Evolutionary conservation across 2,888 invertebrate species (phyloP).

Genomic region (Microchrysa polita): DNA sequence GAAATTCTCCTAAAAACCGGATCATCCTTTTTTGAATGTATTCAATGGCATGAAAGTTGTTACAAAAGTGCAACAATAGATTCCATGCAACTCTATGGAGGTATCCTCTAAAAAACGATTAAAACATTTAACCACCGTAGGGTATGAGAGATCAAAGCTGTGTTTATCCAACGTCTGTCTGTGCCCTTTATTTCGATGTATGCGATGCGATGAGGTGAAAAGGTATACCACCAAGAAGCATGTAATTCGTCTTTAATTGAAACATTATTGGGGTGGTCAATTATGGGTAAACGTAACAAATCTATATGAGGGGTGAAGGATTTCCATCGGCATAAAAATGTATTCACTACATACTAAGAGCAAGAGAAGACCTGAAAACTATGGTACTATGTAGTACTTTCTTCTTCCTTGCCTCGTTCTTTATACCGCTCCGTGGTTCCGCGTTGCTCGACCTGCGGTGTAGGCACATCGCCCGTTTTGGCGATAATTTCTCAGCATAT

Average conservation of each 20-base stretch:
- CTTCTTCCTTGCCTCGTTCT: too few relatives aligned
- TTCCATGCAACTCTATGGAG: slow-evolving; percentile 3
- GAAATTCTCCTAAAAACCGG: slow-evolving; percentile 49
- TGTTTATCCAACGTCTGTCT: slow-evolving; percentile 44
- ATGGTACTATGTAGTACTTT: too few relatives aligned
- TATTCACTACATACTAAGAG: too few relatives aligned
- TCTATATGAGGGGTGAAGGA: not conserved
- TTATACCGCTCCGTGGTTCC: too few relatives aligned
- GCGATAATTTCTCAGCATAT: too few relatives aligned
- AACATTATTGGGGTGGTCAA: slow-evolving; percentile 47
- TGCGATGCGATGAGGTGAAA: slow-evolving; percentile 35
- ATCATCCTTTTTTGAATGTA: slow-evolving; percentile 48
- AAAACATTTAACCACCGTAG: slow-evolving; percentile 46
- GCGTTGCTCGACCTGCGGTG: too few relatives aligned
- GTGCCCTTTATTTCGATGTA: slow-evolving; percentile 16
- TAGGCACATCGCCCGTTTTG: too few relatives aligned
- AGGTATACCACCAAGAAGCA: slow-evolving; percentile 49
- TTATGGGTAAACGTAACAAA: not conserved
- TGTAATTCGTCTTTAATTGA: slow-evolving; percentile 50
- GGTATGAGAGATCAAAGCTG: slow-evolving; percentile 48
- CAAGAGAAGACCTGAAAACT: too few relatives aligned
- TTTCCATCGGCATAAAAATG: too few relatives aligned
- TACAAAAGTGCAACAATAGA: slow-evolving; percentile 50
- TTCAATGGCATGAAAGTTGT: slow-evolving; percentile 43
- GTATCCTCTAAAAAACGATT: slow-evolving; percentile 44